phyloP scores from a whole-genome alignment of 2,113 vertebrate species.

The Aplodontia rufa region DNA sequence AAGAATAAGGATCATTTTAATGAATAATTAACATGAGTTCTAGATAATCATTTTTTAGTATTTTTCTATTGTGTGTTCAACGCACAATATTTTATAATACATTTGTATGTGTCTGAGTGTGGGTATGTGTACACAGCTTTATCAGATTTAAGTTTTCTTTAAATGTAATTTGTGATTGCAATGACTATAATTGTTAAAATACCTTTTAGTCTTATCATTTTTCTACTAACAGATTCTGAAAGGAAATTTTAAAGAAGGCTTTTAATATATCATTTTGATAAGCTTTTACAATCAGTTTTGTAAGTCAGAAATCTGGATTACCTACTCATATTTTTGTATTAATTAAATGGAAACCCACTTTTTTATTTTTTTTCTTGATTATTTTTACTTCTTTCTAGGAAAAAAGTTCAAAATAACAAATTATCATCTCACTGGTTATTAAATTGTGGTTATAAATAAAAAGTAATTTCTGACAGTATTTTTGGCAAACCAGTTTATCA shows the following conservation, averaged over 20 bases:
- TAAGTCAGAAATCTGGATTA: neutral
- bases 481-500: no score
- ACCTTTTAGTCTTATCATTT: neutral
- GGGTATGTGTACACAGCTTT: neutral
- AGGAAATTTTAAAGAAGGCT: neutral
- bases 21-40: neutral
- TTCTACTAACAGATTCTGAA: neutral
- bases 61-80: neutral
- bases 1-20: conserved; percentile 4
- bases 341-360: neutral
- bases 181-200: neutral
- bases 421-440: no score
- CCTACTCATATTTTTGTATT: neutral
- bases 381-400: no score
- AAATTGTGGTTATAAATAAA: no score
- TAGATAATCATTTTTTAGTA: neutral
- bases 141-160: neutral
- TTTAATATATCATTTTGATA: neutral
- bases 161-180: neutral
- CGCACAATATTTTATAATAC: neutral
- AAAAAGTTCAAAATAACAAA: no score
- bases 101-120: neutral
- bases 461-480: no score
- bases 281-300: neutral
- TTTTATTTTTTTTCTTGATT: neutral